A percentile compares a stretch with the other conserved stretches of the same genome.
Conservation (phyloP, 35 echinoderm and acorn worm genomes). For the Amphiura filiformis region DNA sequence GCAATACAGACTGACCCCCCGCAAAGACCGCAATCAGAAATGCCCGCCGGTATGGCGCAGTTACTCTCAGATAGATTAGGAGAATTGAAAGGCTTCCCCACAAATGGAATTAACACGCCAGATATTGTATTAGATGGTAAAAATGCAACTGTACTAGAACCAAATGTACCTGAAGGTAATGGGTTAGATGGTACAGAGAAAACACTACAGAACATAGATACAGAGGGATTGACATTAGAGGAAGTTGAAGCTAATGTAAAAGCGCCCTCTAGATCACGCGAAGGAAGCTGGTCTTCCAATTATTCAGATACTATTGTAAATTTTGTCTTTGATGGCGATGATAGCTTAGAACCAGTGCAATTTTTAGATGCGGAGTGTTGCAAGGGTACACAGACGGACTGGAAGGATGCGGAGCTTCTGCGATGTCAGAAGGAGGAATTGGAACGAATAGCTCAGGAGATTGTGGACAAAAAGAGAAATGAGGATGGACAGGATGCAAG, state of each 20-base stretch:
- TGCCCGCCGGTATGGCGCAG: neutral
- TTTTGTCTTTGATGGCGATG: conserved; percentile 28
- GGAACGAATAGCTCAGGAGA: too few species aligned
- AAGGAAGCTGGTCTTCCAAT: conserved; percentile 28
- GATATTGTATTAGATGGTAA: too few species aligned
- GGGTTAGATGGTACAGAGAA: neutral
- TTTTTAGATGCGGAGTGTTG: conserved; percentile 21
- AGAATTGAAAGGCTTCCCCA: neutral
- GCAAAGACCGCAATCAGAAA: neutral
- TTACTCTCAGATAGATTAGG: neutral
- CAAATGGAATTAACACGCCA: neutral
- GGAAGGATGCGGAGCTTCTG: neutral
- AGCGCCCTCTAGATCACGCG: neutral
- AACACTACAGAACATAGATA: neutral
- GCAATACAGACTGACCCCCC: conserved; percentile 12
- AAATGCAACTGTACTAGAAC: too few species aligned
- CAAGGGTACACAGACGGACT: conserved; percentile 44
- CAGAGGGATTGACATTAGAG: conserved; percentile 24
- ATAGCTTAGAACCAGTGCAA: neutral
- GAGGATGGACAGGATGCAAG: neutral
- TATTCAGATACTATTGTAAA: conserved; percentile 54
- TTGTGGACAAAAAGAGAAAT: too few species aligned
- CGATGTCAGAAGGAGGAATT: neutral
- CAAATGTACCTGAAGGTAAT: neutral
- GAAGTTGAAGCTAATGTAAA: neutral